Conservation (phyloP, 2,888 invertebrate genomes). For the Oscheius sp. region DNA sequence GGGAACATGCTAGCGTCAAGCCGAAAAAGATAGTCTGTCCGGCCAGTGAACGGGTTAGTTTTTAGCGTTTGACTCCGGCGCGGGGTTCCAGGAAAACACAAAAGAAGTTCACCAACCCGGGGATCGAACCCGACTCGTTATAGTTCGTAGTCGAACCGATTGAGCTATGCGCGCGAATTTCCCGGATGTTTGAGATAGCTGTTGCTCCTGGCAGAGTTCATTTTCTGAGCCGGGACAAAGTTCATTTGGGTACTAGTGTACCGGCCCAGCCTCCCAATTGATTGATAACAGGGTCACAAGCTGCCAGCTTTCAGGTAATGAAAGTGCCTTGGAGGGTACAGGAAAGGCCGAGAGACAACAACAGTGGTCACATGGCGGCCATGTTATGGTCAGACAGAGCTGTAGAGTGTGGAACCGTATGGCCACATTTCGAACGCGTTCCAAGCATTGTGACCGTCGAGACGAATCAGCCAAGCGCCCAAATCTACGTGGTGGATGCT, state of each 20-base stretch:
- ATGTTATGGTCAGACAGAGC: constrained; percentile 49
- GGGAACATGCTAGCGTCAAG: constrained; percentile 52
- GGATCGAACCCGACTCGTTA: background rate
- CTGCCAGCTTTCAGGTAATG: constrained; percentile 40
- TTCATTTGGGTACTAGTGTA: constrained; percentile 13
- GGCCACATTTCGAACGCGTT: constrained; percentile 59
- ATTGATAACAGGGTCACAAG: constrained; percentile 11
- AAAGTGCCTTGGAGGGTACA: constrained; percentile 46
- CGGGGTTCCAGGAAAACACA: background rate
- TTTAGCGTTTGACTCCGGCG: background rate
- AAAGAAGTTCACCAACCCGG: background rate
- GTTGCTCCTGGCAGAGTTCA: background rate
- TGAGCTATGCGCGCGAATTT: too few species aligned
- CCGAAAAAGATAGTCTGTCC: constrained; percentile 32
- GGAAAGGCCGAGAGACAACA: constrained; percentile 32
- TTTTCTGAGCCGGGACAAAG: constrained; percentile 6
- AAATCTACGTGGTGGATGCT: constrained; percentile 56
- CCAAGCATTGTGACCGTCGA: constrained; percentile 60
- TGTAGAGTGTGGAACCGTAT: constrained; percentile 59
- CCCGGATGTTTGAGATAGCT: background rate
- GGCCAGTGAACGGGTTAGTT: constrained; percentile 40
- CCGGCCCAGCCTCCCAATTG: background rate
- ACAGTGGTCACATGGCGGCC: constrained; percentile 46
- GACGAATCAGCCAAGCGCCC: constrained; percentile 36
- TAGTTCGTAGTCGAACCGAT: too few species aligned